These are phyloP conservation scores for Melanocharis versteri DNA, from an alignment of 2,113 vertebrate genomes.

Conservation along the genomic window DNA sequence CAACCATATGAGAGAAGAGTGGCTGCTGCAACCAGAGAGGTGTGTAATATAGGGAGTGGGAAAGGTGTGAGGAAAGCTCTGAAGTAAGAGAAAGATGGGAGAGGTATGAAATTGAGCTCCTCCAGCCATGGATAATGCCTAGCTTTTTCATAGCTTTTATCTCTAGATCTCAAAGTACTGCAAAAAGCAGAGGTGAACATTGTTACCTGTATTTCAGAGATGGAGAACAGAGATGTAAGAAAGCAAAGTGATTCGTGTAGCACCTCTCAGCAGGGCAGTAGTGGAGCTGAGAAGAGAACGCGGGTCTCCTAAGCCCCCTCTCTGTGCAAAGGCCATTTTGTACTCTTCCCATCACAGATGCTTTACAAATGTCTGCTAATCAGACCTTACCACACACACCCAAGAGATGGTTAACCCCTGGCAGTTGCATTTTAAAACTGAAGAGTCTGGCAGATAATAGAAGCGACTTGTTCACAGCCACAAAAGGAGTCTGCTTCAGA, in stretches of 20 bases:
- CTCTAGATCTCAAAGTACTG: neutral
- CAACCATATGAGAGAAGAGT: neutral
- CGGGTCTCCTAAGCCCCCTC: neutral
- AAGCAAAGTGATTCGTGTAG: neutral
- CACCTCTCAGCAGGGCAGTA: conserved; percentile 8
- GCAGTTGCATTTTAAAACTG: neutral
- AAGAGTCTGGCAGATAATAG: neutral
- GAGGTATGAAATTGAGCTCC: neutral
- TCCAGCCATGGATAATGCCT: neutral
- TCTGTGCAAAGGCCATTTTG: neutral
- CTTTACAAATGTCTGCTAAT: conserved; percentile 19
- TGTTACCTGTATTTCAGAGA: conserved; percentile 29
- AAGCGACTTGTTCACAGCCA: conserved; percentile 4
- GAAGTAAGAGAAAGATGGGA: neutral
- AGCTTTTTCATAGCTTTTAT: neutral
- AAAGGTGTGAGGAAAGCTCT: neutral
- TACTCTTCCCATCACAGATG: neutral
- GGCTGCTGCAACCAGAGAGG: neutral
- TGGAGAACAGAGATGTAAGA: conserved; percentile 10
- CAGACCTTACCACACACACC: neutral
- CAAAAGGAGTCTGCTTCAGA: conserved; percentile 19
- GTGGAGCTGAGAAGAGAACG: neutral
- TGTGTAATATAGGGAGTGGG: neutral
- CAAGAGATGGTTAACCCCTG: conserved; percentile 1
- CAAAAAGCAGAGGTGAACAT: conserved; percentile 18